Percentiles rank a stretch among this genome's conserved stretches.
These are phyloP conservation scores for Glaucidium brasilianum DNA, from an alignment of 2,113 vertebrate genomes.

Conservation along the genomic window DNA sequence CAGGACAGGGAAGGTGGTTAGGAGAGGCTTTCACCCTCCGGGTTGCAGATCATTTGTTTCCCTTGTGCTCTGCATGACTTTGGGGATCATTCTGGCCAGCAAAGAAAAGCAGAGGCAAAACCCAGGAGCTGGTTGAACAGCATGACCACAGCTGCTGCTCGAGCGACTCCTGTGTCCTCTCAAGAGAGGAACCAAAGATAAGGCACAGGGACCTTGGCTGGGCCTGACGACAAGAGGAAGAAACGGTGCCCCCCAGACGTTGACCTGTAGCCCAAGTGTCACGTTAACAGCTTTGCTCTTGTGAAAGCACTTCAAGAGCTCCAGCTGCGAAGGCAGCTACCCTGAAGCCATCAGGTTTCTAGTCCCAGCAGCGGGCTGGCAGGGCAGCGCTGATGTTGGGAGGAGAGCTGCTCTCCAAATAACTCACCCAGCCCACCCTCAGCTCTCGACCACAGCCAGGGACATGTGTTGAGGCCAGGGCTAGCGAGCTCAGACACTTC, in stretches of 20 bases:
- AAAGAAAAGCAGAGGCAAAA: not conserved
- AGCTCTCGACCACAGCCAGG: not conserved
- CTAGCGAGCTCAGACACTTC: not conserved
- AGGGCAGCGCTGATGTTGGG: accelerated
- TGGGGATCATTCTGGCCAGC: not conserved
- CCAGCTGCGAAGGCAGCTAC: not conserved
- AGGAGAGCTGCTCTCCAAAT: not conserved
- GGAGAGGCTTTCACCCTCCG: not conserved
- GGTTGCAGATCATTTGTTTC: not conserved
- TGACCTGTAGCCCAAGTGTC: not conserved
- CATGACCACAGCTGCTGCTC: not conserved
- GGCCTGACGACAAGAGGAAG: not conserved
- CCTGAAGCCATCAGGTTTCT: not conserved
- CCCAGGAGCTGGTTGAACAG: not conserved
- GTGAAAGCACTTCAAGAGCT: not conserved
- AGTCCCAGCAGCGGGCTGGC: accelerated
- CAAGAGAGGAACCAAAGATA: not conserved
- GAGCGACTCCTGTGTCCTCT: not conserved
- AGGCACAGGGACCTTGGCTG: not conserved
- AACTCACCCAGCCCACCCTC: accelerated
- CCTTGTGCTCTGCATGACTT: not conserved
- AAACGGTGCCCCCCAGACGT: not conserved
- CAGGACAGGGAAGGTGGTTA: not conserved
- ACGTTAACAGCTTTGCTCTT: not conserved
- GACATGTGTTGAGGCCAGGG: not conserved